Conservation (phyloP, 30 jellyfish, hydroid and myxozoan genomes). For the Turritopsis rubra region DNA sequence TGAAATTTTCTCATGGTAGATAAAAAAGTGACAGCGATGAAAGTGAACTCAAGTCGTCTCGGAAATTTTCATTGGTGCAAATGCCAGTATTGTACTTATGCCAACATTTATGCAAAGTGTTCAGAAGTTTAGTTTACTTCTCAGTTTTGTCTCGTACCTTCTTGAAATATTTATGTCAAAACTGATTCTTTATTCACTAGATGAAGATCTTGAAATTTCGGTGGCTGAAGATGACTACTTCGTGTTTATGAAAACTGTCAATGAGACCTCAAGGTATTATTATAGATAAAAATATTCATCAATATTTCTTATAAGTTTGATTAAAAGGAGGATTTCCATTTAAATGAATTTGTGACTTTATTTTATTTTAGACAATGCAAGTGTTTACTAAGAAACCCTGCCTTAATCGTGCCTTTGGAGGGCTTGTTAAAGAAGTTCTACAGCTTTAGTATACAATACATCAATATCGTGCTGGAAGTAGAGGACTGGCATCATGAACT, state of each 20-base stretch:
- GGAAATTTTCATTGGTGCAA: too few species aligned
- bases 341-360: not conserved
- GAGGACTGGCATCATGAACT: constrained; percentile 26
- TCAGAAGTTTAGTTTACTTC: too few species aligned
- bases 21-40: too few species aligned
- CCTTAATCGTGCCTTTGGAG: constrained; percentile 32
- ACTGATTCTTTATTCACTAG: not conserved
- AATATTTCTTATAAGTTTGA: too few species aligned
- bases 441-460: constrained; percentile 42
- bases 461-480: constrained; percentile 22
- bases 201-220: constrained; percentile 8
- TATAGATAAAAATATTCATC: not conserved
- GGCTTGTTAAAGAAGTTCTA: constrained; percentile 32
- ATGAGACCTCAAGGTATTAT: not conserved
- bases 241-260: not conserved
- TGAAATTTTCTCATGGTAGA: too few species aligned
- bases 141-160: too few species aligned
- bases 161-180: too few species aligned
- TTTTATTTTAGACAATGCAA: constrained; percentile 43
- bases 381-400: constrained; percentile 35
- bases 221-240: constrained; percentile 8
- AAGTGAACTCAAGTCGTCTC: too few species aligned
- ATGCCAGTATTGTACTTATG: too few species aligned
- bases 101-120: too few species aligned
- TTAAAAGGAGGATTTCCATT: not conserved